phyloP scores from a whole-genome alignment of 2,888 invertebrate species.

The Lagria hirta region DNA sequence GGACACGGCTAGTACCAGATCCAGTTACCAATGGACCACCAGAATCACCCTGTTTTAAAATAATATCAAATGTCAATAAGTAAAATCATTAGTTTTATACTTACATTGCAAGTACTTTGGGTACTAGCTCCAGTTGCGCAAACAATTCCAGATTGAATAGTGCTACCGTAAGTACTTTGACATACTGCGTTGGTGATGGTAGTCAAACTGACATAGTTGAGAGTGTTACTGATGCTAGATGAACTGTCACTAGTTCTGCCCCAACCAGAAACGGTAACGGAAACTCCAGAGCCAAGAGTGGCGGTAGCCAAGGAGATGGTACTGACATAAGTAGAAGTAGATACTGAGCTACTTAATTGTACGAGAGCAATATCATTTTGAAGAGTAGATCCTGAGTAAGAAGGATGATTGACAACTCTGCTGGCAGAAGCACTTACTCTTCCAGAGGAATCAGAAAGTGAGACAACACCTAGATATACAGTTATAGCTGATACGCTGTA shows the following conservation, averaged over 20 bases:
- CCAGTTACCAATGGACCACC: constrained; percentile 8
- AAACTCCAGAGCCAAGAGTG: too few relatives aligned
- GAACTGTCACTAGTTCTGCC: background rate
- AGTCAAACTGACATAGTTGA: constrained; percentile 7
- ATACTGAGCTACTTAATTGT: background rate
- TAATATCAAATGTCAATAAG: too few relatives aligned
- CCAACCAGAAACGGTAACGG: too few relatives aligned
- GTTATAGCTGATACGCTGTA: background rate
- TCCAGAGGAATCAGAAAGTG: background rate
- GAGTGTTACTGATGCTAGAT: constrained; percentile 1
- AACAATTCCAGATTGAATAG: constrained; percentile 6
- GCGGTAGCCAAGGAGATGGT: too few relatives aligned
- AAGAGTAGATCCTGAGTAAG: constrained; percentile 6
- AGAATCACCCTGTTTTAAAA: constrained; percentile 21
- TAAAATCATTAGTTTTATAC: constrained; percentile 2
- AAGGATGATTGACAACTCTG: constrained; percentile 8
- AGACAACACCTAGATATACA: constrained; percentile 2
- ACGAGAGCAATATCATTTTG: constrained; percentile 17
- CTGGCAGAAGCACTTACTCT: constrained; percentile 6
- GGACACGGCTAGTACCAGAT: background rate
- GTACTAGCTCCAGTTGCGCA: background rate
- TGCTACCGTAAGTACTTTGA: constrained; percentile 6
- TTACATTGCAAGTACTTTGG: constrained; percentile 10
- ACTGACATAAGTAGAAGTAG: too few relatives aligned
- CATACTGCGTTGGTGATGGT: constrained; percentile 9